Conservation (phyloP, 2,797 vertebrate genomes). For the Carduelis carduelis region DNA sequence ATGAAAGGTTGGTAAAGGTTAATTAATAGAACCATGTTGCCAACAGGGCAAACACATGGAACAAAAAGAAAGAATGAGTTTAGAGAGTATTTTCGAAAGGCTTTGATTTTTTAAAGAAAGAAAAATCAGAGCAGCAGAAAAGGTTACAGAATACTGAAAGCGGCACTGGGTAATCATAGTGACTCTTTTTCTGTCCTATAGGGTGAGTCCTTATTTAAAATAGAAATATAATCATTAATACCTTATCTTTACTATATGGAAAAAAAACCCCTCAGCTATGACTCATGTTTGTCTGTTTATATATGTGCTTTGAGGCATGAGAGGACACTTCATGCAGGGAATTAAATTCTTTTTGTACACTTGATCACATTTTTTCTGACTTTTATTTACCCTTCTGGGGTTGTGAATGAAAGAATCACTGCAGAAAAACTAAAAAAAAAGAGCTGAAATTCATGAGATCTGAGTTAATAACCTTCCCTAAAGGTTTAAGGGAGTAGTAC, state of each 20-base stretch:
- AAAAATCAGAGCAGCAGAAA: background rate
- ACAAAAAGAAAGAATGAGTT: background rate
- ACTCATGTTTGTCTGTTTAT: background rate
- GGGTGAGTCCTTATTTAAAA: background rate
- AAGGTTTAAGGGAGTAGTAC: background rate
- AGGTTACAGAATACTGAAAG: background rate
- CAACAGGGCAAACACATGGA: background rate
- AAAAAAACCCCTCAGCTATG: background rate
- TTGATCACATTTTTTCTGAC: background rate
- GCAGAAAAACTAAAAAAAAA: background rate
- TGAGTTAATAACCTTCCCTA: background rate
- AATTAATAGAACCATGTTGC: background rate
- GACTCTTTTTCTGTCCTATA: background rate
- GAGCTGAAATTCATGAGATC: background rate
- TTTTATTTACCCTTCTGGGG: background rate
- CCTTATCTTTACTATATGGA: background rate
- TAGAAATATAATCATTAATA: background rate
- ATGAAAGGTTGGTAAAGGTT: background rate
- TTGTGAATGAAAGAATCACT: background rate
- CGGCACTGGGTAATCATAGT: background rate
- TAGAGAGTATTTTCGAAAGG: background rate
- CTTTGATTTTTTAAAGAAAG: background rate
- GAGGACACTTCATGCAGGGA: background rate
- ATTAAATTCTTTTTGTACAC: background rate
- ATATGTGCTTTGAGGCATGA: background rate